phyloP scores from a whole-genome alignment of 2,113 vertebrate species.

The Pandion haliaetus region DNA sequence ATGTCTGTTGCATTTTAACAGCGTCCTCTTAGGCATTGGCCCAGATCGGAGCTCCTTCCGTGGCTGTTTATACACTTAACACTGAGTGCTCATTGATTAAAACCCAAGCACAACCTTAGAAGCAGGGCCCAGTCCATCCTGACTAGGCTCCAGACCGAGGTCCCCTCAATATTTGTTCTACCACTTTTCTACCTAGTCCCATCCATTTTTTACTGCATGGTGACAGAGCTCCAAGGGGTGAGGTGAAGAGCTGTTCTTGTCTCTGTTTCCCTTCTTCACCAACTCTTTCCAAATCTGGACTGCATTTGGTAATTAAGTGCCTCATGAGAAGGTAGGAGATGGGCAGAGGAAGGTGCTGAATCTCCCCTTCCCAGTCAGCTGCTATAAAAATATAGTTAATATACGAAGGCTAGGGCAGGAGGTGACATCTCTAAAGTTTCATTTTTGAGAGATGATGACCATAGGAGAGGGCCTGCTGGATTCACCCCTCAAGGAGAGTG shows the following conservation, averaged over 20 bases:
- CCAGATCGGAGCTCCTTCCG: not conserved
- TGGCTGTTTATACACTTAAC: not conserved
- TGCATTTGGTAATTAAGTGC: not conserved
- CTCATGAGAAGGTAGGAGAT: not conserved
- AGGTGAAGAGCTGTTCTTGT: not conserved
- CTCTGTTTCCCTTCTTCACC: not conserved
- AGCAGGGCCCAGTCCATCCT: not conserved
- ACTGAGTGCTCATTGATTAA: not conserved
- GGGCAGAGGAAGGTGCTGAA: not conserved
- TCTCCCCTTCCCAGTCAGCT: not conserved
- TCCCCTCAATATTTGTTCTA: not conserved
- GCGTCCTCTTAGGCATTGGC: not conserved
- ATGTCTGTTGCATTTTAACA: slow-evolving; percentile 14
- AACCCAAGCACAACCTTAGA: not conserved
- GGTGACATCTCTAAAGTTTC: not conserved
- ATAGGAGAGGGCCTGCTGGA: not conserved
- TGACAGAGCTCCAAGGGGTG: not conserved
- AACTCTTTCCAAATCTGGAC: not conserved
- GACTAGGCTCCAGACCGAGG: not conserved
- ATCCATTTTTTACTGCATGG: not conserved
- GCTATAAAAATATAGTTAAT: not conserved
- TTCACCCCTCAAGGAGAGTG: not conserved
- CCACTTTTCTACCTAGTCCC: not conserved
- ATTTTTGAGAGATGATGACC: not conserved
- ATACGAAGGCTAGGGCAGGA: not conserved